Evolutionary conservation across 2,113 vertebrate species (phyloP), one percentile per base, ranked within the genome.

Genomic region (Oryzias javanicus): DNA sequence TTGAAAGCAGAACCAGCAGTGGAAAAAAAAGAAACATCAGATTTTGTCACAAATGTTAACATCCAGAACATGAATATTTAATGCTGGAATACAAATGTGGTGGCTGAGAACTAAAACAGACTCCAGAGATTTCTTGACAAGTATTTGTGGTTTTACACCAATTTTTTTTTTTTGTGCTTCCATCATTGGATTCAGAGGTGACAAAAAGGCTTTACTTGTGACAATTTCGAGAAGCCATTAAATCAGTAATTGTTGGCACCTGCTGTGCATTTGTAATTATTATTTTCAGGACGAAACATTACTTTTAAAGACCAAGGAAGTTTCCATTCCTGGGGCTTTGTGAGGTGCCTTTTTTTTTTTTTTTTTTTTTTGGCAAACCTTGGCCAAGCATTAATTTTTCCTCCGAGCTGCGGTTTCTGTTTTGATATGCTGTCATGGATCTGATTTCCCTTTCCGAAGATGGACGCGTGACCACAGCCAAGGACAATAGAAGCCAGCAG

Each of bases 391-490:
- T 67, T 60, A 10, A 46, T 78, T 40, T 67, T 55, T 74, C 55
- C 62, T 61, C 20, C 25, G 27, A 71, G 55, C 47, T 35, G 20
- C 54, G 61, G 48, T 77, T 79, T 78, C 42, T 63, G 53, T 59
- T 25, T 67, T 74, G 74, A 50, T 49, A 15, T 50, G 3, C 4
- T 46, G 45, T 48, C 84, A 82, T 6, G 14, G 53, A 64, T 75
- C 46, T 52, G 35, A 49, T 69, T 75, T 53, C 70, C 54, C 60
- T 76, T 72, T 62, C 62, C 64, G 49, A 64, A 59, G 48, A 45
- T 49, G 45, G 62, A 65, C 55, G 71, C 40, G 45, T 45, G 65
- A 79, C 52, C 0, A 7, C 29, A 74, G 64, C 64, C 70, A 64
- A 73, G 64, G 61, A 55, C 45, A 49, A 59, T 66, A 74, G 27